phyloP scores from a whole-genome alignment of 2,113 vertebrate genomes.

The Chaenogobius annularis region DNA sequence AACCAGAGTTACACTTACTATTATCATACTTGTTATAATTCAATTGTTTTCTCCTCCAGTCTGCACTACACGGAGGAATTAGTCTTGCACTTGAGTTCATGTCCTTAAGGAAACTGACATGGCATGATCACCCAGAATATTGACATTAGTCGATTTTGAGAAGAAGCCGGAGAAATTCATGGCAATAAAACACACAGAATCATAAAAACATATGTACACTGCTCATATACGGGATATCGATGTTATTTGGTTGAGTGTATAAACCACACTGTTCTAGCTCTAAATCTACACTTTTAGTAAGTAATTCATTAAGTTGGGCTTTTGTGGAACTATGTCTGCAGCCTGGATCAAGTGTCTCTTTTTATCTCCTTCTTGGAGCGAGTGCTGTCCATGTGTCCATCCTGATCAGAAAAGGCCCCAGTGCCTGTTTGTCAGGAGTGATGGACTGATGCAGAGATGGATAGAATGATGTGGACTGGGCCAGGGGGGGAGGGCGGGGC shows the following conservation, averaged over 20 bases:
- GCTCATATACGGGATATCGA: no score
- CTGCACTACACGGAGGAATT: background rate
- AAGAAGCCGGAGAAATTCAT: background rate
- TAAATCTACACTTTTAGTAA: background rate
- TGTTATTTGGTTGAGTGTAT: background rate
- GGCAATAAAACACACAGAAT: background rate
- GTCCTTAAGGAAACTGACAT: background rate
- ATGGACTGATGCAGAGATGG: constrained; percentile 21
- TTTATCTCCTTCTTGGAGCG: constrained; percentile 70
- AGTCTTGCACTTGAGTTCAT: background rate
- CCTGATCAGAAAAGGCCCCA: constrained; percentile 78
- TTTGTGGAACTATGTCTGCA: background rate
- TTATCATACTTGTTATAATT: background rate
- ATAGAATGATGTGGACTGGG: constrained; percentile 14
- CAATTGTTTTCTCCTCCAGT: background rate
- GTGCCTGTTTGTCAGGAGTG: constrained; percentile 69
- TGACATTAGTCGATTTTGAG: background rate
- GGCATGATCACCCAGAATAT: background rate
- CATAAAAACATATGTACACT: no score
- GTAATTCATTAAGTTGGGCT: background rate
- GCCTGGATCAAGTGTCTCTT: constrained; percentile 6
- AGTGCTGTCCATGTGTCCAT: constrained; percentile 77
- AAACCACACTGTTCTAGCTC: background rate
- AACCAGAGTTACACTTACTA: background rate
- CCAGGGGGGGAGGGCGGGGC: background rate